These are phyloP conservation scores for Trissonchulus sp. DNA, from an alignment of 2,888 invertebrate species.

Conservation along the genomic window DNA sequence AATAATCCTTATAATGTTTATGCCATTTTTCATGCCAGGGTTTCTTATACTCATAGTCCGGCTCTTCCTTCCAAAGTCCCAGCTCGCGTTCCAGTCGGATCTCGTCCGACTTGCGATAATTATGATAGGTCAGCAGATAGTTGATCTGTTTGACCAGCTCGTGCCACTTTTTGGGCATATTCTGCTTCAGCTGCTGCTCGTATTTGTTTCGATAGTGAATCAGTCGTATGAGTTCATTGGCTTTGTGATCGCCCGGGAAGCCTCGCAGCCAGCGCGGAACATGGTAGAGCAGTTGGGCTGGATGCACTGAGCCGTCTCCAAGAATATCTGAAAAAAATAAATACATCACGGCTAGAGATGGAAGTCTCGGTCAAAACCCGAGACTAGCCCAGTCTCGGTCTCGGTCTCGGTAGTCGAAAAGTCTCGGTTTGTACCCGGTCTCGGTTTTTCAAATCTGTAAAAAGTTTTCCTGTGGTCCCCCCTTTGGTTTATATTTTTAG, in stretches of 20 bases:
- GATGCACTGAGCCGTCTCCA: slow-evolving; percentile 74
- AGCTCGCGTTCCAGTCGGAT: slow-evolving; percentile 45
- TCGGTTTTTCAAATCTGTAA: too few species aligned
- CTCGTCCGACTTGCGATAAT: slow-evolving; percentile 50
- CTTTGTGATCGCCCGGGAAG: slow-evolving; percentile 64
- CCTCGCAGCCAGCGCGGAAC: slow-evolving; percentile 85
- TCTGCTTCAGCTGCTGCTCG: slow-evolving; percentile 35
- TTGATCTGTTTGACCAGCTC: slow-evolving; percentile 49
- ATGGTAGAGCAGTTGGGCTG: slow-evolving; percentile 73
- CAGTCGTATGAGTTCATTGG: slow-evolving; percentile 49
- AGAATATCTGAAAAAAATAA: slow-evolving; percentile 64
- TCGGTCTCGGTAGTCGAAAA: too few species aligned
- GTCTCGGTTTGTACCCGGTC: too few species aligned
- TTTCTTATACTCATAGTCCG: slow-evolving; percentile 51
- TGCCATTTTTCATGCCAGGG: slow-evolving; percentile 42
- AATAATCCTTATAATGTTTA: slow-evolving; percentile 13
- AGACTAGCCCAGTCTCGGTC: too few species aligned
- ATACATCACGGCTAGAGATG: slow-evolving; percentile 13
- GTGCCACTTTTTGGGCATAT: slow-evolving; percentile 48
- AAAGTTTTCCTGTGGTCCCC: too few species aligned
- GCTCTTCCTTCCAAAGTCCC: slow-evolving; percentile 50
- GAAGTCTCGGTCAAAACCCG: too few species aligned
- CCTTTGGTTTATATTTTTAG: too few species aligned
- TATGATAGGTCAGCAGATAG: slow-evolving; percentile 48
- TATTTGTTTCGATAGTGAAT: slow-evolving; percentile 45